Evolutionary conservation across 1,140 invertebrate genomes (phyloP).

Genomic region (Drosophila ambigua): DNA sequence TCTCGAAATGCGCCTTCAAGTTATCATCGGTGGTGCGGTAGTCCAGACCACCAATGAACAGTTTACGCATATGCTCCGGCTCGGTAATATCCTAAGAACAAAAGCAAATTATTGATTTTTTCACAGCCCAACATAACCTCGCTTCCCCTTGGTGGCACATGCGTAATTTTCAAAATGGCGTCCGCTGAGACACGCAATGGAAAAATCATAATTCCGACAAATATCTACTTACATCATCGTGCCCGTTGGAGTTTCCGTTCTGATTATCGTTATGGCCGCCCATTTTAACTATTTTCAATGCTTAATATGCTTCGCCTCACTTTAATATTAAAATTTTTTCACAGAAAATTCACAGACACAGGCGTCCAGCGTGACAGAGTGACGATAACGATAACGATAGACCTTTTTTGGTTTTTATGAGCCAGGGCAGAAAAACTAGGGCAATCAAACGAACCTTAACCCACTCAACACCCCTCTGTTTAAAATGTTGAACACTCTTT

Average conservation of each 20-base stretch:
- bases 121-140: constrained; percentile 54
- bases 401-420: too few species aligned
- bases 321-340: constrained; percentile 6
- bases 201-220: constrained; percentile 1
- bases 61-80: constrained; percentile 96
- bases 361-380: constrained; percentile 3
- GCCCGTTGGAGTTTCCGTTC: constrained; percentile 76
- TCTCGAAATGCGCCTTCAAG: constrained; percentile 96
- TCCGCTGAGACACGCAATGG: constrained; percentile 31
- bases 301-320: not conserved
- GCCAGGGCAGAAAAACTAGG: too few species aligned
- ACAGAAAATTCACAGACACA: constrained; percentile 12
- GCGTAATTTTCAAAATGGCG: constrained; percentile 80
- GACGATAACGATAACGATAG: not conserved
- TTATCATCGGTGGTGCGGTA: constrained; percentile 98
- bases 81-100: constrained; percentile 85
- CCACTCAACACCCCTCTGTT: too few species aligned
- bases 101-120: constrained; percentile 62
- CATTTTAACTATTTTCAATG: constrained; percentile 30
- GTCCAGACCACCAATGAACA: constrained; percentile 98
- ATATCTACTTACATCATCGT: constrained; percentile 78
- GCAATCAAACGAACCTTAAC: too few species aligned
- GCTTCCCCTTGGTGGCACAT: constrained; percentile 54
- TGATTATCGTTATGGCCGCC: constrained; percentile 73
- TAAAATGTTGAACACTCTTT: too few species aligned